A percentile compares a stretch with the other conserved stretches of the same genome.
These are phyloP conservation scores for Ranitomeya variabilis DNA, from an alignment of 2,113 vertebrate species.

Conservation along the genomic window DNA sequence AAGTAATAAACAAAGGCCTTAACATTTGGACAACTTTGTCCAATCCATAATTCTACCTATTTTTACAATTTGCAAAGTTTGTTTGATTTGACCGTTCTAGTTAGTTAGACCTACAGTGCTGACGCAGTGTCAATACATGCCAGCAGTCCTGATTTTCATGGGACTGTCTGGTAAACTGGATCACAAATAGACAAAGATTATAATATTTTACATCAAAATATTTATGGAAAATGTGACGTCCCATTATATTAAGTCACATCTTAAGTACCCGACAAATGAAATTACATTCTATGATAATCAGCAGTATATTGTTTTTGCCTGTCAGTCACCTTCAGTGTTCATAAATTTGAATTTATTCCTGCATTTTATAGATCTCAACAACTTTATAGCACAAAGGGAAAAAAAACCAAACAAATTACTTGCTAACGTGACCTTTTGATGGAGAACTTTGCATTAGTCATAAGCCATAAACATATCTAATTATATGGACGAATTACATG, in stretches of 20 bases:
- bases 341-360: background rate
- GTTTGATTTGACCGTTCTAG: too few relatives aligned
- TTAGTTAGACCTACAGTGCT: too few relatives aligned
- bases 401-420: conserved; percentile 1
- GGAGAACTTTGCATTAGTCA: conserved; percentile 25
- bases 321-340: background rate
- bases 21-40: too few relatives aligned
- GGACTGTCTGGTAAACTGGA: too few relatives aligned
- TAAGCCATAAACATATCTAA: conserved; percentile 15
- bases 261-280: background rate
- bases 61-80: too few relatives aligned
- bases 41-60: too few relatives aligned
- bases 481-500: background rate
- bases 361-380: background rate
- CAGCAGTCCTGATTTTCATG: too few relatives aligned
- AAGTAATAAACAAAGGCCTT: too few relatives aligned
- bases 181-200: too few relatives aligned
- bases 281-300: background rate
- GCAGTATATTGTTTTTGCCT: background rate
- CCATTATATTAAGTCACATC: background rate
- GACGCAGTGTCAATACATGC: too few relatives aligned
- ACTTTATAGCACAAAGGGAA: background rate
- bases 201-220: too few relatives aligned
- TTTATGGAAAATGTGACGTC: too few relatives aligned
- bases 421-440: conserved; percentile 40